Conservation (phyloP, 2,797 vertebrate species). For the Luscinia megarhynchos region DNA sequence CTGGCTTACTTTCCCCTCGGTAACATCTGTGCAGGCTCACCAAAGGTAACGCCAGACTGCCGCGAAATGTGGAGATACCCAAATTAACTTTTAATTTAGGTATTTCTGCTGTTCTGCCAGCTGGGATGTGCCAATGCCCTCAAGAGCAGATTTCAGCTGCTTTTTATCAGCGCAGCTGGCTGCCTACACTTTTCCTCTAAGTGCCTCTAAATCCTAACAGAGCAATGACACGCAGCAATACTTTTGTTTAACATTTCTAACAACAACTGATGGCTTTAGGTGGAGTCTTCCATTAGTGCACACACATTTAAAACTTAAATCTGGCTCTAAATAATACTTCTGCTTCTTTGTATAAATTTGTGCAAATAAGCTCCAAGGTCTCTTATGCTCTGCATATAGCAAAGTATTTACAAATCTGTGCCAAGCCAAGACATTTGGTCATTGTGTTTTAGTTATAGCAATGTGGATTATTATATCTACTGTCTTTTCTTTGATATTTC, state of each 20-base stretch:
- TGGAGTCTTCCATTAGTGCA: background rate
- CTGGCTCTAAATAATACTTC: background rate
- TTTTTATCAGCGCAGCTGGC: background rate
- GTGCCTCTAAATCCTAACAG: background rate
- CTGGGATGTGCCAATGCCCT: background rate
- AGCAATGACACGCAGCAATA: background rate
- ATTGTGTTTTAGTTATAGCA: background rate
- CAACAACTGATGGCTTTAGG: background rate
- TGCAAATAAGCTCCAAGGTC: background rate
- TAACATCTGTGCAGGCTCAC: background rate
- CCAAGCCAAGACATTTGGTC: background rate
- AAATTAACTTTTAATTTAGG: slow-evolving; percentile 33
- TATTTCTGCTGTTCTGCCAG: slow-evolving; percentile 15
- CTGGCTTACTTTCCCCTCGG: background rate
- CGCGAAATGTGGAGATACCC: rapidly evolving
- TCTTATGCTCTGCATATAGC: background rate
- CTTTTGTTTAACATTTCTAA: background rate
- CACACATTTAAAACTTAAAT: background rate
- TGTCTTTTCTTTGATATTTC: background rate
- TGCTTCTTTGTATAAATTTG: background rate
- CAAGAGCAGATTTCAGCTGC: background rate
- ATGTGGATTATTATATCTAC: background rate
- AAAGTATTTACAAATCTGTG: background rate
- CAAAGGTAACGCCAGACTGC: background rate
- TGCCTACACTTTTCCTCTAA: background rate